phyloP scores from a whole-genome alignment of 2,797 vertebrate species.

The Discoglossus pictus region DNA sequence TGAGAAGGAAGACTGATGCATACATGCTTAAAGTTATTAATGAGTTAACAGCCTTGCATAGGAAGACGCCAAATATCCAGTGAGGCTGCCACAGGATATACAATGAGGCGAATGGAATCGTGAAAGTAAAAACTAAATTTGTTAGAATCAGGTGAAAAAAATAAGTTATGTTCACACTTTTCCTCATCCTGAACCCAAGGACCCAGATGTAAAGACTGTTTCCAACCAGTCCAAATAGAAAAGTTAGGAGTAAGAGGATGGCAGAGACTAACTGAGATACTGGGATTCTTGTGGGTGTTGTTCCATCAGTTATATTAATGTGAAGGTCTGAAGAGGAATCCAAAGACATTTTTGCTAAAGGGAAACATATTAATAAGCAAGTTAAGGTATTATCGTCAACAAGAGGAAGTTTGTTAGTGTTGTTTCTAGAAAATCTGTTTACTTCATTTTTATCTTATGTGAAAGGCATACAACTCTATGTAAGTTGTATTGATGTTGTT shows the following conservation, averaged over 20 bases:
- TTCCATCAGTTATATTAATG: neutral
- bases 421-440: too few relatives aligned
- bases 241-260: conserved; percentile 26
- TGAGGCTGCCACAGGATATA: conserved; percentile 28
- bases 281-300: neutral
- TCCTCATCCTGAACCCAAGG: conserved; percentile 56
- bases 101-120: conserved; percentile 46
- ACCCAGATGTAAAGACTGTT: conserved; percentile 56
- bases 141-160: conserved; percentile 59
- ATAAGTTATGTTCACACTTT: conserved; percentile 52
- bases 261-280: neutral
- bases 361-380: too few relatives aligned
- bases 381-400: too few relatives aligned
- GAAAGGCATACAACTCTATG: too few relatives aligned
- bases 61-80: conserved; percentile 53
- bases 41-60: conserved; percentile 52
- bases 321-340: neutral
- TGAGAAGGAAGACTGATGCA: conserved; percentile 54
- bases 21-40: conserved; percentile 43
- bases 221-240: conserved; percentile 34
- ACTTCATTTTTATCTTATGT: too few relatives aligned
- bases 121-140: conserved; percentile 46
- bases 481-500: too few relatives aligned
- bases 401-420: too few relatives aligned
- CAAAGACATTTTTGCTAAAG: neutral